phyloP scores from a whole-genome alignment of 2,113 vertebrate species.

The Ptyas mucosa region DNA sequence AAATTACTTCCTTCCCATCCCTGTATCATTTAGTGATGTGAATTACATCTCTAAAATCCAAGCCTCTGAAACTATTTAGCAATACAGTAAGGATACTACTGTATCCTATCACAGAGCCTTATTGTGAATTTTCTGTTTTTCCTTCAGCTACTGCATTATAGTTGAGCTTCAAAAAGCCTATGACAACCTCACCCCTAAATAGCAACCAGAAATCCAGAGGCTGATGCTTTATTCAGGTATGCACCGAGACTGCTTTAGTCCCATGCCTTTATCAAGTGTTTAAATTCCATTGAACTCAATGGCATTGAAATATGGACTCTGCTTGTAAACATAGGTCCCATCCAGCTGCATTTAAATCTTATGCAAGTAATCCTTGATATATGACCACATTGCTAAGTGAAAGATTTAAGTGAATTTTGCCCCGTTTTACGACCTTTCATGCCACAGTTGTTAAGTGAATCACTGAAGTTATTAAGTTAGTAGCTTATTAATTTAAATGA shows the following conservation, averaged over 20 bases:
- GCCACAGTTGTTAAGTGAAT: not conserved
- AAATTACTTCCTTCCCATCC: not conserved
- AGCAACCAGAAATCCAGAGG: not conserved
- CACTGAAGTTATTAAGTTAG: too few relatives aligned
- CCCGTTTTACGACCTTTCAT: not conserved
- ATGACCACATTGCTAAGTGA: not conserved
- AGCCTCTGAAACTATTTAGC: not conserved
- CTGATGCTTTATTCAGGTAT: not conserved
- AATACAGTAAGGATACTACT: not conserved
- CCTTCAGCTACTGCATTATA: not conserved
- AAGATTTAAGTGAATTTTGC: not conserved
- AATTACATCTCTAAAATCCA: not conserved
- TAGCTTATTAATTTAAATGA: not conserved
- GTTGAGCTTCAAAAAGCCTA: not conserved
- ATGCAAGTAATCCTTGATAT: not conserved
- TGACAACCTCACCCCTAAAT: not conserved
- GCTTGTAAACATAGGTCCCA: not conserved
- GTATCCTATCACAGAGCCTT: not conserved
- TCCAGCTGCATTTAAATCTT: not conserved
- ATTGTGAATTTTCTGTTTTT: not conserved
- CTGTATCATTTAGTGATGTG: not conserved
- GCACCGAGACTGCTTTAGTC: not conserved
- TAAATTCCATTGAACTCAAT: not conserved
- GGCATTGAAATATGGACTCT: not conserved
- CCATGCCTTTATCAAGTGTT: not conserved